phyloP scores from a whole-genome alignment of 2,113 vertebrate species.

The Ophiodon elongatus region DNA sequence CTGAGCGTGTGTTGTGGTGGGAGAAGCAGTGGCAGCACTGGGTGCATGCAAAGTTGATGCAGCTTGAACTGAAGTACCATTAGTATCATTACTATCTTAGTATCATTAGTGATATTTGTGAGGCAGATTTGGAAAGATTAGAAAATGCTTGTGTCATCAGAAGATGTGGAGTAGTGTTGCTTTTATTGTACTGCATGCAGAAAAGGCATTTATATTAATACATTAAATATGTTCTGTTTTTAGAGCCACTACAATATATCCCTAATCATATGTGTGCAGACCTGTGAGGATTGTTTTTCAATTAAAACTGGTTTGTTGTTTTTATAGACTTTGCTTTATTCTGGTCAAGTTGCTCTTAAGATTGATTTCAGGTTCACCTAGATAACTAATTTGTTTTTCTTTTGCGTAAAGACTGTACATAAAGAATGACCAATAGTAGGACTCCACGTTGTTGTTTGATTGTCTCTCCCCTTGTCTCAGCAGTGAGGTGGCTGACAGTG shows the following conservation, averaged over 20 bases:
- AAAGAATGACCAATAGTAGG: neutral
- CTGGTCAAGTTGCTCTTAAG: neutral
- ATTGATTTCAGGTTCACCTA: neutral
- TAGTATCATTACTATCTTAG: neutral
- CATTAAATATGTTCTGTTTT: neutral
- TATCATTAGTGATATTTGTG: neutral
- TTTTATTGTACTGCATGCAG: neutral
- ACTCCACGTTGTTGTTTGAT: neutral
- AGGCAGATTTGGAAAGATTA: neutral
- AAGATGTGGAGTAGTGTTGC: neutral
- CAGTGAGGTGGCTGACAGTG: conserved; percentile 80
- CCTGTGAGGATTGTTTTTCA: neutral
- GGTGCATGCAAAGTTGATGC: neutral
- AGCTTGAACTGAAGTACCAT: neutral
- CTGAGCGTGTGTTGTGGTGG: neutral
- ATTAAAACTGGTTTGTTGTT: neutral
- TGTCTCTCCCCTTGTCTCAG: neutral
- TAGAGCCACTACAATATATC: neutral
- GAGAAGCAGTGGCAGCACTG: neutral
- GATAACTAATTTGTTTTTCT: neutral
- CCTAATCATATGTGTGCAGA: neutral
- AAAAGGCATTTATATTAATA: neutral
- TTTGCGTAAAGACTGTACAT: neutral
- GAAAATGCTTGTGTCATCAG: neutral
- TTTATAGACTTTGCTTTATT: neutral